Conservation (phyloP, 35 echinoderm and acorn worm species). For the Diadema setosum region DNA sequence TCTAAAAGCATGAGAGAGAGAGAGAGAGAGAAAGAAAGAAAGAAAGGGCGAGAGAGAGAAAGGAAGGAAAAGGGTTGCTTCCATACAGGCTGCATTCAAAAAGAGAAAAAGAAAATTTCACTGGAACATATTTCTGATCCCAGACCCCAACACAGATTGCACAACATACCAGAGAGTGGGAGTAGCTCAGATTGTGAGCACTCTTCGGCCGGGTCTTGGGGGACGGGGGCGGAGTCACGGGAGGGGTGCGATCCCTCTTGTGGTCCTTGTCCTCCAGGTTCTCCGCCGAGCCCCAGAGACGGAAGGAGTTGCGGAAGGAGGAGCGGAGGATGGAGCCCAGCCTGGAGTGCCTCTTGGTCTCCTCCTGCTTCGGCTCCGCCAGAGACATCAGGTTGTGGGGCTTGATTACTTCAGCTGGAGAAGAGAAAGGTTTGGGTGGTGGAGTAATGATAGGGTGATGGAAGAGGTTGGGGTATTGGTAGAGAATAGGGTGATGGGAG, state of each 20-base stretch:
- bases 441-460: no score
- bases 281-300: not conserved
- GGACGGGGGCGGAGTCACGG: constrained; percentile 1
- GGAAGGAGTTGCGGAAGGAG: constrained; percentile 8
- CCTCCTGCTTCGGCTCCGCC: not conserved
- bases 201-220: not conserved
- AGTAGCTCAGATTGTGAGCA: not conserved
- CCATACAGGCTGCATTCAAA: no score
- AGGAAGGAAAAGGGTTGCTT: no score
- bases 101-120: no score
- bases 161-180: not conserved
- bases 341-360: not conserved
- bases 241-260: not conserved
- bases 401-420: not conserved
- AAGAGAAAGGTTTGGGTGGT: no score
- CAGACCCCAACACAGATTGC: no score
- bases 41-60: no score
- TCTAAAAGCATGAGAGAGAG: not conserved
- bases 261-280: constrained; percentile 5
- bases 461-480: no score
- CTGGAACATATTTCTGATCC: no score
- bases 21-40: not conserved
- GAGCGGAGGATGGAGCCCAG: not conserved
- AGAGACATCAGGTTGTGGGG: not conserved
- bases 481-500: no score